Percentiles rank a stretch among this genome's conserved stretches.
Conservation (phyloP, 2,113 vertebrate genomes). For the Phyllostomus hastatus region DNA sequence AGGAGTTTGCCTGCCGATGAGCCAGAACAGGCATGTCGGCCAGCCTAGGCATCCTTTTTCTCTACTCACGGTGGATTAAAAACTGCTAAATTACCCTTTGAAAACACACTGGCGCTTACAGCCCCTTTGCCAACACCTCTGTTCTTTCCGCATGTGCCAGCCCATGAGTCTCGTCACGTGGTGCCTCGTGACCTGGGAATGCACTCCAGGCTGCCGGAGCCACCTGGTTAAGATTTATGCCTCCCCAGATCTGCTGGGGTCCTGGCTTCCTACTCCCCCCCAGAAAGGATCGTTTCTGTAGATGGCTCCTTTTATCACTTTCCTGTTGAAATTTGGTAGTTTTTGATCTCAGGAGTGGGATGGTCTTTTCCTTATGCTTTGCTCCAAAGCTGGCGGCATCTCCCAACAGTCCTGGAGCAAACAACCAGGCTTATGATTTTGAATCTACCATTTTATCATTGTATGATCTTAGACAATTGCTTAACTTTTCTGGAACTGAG, state of each 20-base stretch:
- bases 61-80: background rate
- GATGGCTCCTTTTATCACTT: background rate
- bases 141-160: background rate
- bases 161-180: background rate
- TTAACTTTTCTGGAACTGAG: background rate
- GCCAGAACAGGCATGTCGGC: background rate
- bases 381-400: background rate
- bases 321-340: background rate
- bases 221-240: background rate
- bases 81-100: background rate
- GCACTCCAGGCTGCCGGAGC: background rate
- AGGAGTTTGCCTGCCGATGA: background rate
- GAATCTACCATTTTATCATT: background rate
- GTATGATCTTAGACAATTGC: background rate
- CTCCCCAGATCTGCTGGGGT: background rate
- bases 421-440: background rate
- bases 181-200: background rate
- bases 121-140: background rate
- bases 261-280: background rate
- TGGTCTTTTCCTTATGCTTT: background rate
- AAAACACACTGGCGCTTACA: background rate
- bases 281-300: background rate
- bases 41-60: background rate
- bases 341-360: background rate
- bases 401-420: background rate